phyloP scores from a whole-genome alignment of 2,888 invertebrate genomes.

The Pyrochroa serraticornis region DNA sequence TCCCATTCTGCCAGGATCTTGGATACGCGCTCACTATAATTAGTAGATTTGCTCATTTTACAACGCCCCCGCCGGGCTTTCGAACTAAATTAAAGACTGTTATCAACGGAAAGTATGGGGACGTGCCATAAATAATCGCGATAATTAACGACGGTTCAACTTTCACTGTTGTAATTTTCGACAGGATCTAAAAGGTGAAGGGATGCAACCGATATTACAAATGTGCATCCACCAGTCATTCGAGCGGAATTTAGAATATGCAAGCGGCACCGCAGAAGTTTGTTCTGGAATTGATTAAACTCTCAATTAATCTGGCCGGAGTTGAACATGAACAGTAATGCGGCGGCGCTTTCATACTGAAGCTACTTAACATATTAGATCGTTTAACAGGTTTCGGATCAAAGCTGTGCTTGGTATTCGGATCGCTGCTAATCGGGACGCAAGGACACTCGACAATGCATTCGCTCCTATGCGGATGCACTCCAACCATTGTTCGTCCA shows the following conservation, averaged over 20 bases:
- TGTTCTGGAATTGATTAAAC: slow-evolving; percentile 17
- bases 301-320: slow-evolving; percentile 14
- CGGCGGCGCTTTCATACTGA: slow-evolving; percentile 11
- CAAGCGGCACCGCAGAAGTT: slow-evolving; percentile 3
- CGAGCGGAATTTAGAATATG: not conserved
- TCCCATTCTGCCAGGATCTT: slow-evolving; percentile 49
- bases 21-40: slow-evolving; percentile 48
- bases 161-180: not conserved
- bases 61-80: slow-evolving; percentile 33
- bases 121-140: slow-evolving; percentile 22
- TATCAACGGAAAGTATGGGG: slow-evolving; percentile 21
- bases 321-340: slow-evolving; percentile 13
- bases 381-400: slow-evolving; percentile 41
- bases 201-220: not conserved
- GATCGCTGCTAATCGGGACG: slow-evolving; percentile 31
- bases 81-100: slow-evolving; percentile 30
- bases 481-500: slow-evolving; percentile 26
- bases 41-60: slow-evolving; percentile 48
- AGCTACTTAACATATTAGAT: slow-evolving; percentile 44
- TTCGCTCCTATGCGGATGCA: slow-evolving; percentile 29
- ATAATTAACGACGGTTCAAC: slow-evolving; percentile 9
- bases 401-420: slow-evolving; percentile 38
- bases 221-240: not conserved
- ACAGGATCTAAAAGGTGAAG: not conserved
- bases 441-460: slow-evolving; percentile 39